These are phyloP conservation scores for Pristionchus entomophagus DNA, from an alignment of 2,888 invertebrate genomes.

Conservation along the genomic window DNA sequence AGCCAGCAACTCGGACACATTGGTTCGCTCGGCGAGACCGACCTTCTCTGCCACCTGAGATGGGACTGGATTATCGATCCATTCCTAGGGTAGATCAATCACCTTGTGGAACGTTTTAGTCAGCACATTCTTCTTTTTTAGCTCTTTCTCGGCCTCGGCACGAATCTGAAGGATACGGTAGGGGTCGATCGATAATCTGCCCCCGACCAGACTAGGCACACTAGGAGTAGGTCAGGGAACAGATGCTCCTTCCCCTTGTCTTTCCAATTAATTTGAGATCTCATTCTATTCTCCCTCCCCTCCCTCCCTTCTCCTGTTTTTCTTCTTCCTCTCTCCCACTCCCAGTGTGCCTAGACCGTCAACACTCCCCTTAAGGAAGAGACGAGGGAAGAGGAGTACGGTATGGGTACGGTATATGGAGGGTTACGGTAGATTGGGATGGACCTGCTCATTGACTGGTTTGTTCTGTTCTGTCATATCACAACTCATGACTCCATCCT, in stretches of 20 bases:
- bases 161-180: constrained; percentile 31
- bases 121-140: constrained; percentile 15
- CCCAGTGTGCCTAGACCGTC: neutral
- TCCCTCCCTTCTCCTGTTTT: neutral
- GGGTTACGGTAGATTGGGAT: neutral
- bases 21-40: constrained; percentile 38
- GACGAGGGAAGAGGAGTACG: neutral
- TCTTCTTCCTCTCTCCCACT: neutral
- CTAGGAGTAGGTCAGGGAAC: neutral
- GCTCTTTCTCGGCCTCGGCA: constrained; percentile 33
- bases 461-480: constrained; percentile 40
- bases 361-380: neutral
- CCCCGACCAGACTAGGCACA: neutral
- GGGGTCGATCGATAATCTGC: neutral
- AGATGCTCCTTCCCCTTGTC: neutral
- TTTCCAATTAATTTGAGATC: constrained; percentile 22
- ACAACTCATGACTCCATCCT: constrained; percentile 10
- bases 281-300: neutral
- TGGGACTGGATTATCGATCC: neutral
- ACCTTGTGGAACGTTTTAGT: constrained; percentile 44
- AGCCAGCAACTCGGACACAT: neutral
- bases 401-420: neutral
- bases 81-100: neutral
- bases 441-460: constrained; percentile 41
- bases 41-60: constrained; percentile 43